These are phyloP conservation scores for Haemorhous mexicanus DNA, from an alignment of 2,113 vertebrate species.

Conservation along the genomic window DNA sequence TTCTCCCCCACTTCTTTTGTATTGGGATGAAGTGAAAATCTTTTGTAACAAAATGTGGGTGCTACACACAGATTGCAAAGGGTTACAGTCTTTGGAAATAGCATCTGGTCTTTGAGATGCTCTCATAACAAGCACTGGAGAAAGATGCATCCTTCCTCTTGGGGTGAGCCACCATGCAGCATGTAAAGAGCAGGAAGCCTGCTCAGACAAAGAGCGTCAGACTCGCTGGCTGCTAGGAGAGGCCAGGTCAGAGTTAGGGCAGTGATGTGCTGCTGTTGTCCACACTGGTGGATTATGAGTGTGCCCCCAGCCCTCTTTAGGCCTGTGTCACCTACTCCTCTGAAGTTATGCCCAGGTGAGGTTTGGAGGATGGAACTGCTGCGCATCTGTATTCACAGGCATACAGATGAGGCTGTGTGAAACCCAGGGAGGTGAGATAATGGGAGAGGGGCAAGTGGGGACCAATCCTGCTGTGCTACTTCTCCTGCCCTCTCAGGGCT, in stretches of 20 bases:
- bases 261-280: background rate
- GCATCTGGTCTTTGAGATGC: background rate
- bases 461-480: background rate
- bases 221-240: background rate
- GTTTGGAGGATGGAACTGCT: background rate
- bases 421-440: background rate
- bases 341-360: fast-evolving
- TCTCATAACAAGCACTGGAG: background rate
- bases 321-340: background rate
- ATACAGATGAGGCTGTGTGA: background rate
- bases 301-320: background rate
- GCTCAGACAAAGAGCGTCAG: background rate
- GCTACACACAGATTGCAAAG: background rate
- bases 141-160: background rate
- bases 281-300: background rate
- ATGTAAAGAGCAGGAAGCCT: background rate
- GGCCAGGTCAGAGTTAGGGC: background rate
- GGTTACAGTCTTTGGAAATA: background rate
- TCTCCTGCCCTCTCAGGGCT: background rate
- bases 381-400: background rate
- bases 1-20: background rate
- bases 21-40: background rate
- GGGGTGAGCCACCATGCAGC: background rate
- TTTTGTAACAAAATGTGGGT: background rate
- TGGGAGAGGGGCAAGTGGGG: background rate